These are phyloP conservation scores for Caerostris darwini DNA, from an alignment of 1,140 invertebrate genomes.

Conservation along the genomic window DNA sequence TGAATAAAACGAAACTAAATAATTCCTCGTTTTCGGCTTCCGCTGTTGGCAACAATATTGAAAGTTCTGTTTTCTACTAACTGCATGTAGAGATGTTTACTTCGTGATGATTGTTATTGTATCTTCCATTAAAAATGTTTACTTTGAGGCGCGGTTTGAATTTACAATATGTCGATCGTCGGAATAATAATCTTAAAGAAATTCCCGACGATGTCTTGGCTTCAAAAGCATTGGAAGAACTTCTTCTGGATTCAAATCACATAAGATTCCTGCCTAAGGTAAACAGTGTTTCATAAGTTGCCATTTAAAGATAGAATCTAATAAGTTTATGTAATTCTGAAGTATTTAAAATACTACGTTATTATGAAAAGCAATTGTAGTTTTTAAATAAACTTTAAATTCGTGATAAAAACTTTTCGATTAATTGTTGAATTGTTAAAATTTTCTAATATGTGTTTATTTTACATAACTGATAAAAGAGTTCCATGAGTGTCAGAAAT, in stretches of 20 bases:
- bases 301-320: neutral
- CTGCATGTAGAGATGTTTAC: slow-evolving; percentile 12
- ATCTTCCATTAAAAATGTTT: slow-evolving; percentile 47
- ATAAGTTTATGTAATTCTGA: neutral
- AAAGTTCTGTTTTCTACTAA: slow-evolving; percentile 30
- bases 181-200: slow-evolving; percentile 96
- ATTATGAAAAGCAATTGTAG: no score
- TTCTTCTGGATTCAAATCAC: slow-evolving; percentile 98
- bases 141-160: slow-evolving; percentile 66
- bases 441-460: no score
- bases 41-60: neutral
- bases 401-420: no score
- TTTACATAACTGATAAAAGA: no score
- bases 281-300: slow-evolving; percentile 76
- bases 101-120: slow-evolving; percentile 51
- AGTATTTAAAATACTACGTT: no score
- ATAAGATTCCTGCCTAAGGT: slow-evolving; percentile 98
- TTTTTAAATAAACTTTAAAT: no score
- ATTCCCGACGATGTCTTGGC: slow-evolving; percentile 98
- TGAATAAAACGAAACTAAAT: no score
- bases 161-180: slow-evolving; percentile 98
- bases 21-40: no score
- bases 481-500: no score
- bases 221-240: slow-evolving; percentile 96
- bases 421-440: no score